phyloP scores from a whole-genome alignment of 2,113 vertebrate genomes.

The Elephas maximus region DNA sequence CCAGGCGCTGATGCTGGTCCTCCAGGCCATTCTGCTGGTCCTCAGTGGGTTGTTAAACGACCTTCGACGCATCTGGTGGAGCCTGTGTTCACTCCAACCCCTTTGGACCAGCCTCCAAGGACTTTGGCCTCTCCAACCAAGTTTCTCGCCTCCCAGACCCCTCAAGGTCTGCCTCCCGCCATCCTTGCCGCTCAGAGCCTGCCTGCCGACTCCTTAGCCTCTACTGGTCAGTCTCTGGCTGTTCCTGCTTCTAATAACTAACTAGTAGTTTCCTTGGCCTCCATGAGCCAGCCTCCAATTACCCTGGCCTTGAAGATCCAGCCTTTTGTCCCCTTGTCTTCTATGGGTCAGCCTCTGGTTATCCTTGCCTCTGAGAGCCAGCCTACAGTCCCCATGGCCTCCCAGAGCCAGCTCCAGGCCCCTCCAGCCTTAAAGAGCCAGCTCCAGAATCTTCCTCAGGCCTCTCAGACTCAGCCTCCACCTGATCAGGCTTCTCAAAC shows the following conservation, averaged over 20 bases:
- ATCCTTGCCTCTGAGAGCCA: not conserved
- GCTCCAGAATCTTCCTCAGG: not conserved
- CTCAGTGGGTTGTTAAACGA: accelerated
- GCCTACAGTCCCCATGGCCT: accelerated
- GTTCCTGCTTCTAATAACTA: not conserved
- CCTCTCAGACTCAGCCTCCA: not conserved
- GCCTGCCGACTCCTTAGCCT: not conserved
- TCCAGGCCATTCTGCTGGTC: not conserved
- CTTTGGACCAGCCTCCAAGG: not conserved
- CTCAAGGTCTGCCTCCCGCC: not conserved
- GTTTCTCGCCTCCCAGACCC: not conserved
- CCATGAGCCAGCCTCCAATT: not conserved
- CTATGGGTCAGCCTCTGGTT: not conserved
- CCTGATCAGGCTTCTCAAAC: not conserved
- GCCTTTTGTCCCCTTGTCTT: not conserved
- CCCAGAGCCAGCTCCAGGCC: not conserved
- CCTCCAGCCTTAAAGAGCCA: not conserved
- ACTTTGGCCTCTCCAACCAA: not conserved
- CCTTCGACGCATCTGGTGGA: accelerated
- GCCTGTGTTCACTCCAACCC: accelerated
- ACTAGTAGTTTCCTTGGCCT: not conserved
- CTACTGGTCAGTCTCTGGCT: not conserved
- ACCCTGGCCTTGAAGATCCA: not conserved
- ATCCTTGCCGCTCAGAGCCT: not conserved
- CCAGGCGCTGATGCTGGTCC: not conserved